Percentiles rank a stretch among this genome's conserved stretches.
phyloP scores from a whole-genome alignment of 2,888 invertebrate genomes.

The Tridacna gigas region DNA sequence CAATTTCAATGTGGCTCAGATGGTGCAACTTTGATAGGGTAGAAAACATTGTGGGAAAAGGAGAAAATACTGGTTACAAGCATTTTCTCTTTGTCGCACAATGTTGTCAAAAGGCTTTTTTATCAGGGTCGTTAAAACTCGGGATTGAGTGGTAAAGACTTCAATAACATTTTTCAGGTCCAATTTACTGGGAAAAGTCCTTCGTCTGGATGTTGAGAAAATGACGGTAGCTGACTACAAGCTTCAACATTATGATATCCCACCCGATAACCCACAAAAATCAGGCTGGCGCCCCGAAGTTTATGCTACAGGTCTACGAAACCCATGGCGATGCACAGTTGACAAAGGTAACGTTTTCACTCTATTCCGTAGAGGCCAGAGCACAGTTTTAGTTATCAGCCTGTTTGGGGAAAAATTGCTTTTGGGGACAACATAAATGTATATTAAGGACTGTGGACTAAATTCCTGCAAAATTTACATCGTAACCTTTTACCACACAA shows the following conservation, averaged over 20 bases:
- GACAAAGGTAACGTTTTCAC: constrained; percentile 69
- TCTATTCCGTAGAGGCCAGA: neutral
- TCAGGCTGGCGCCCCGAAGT: constrained; percentile 72
- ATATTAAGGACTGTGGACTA: no score
- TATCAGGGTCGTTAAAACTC: no score
- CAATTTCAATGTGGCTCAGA: no score
- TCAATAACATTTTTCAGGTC: no score
- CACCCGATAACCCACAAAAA: constrained; percentile 75
- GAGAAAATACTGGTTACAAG: no score
- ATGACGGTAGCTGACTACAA: constrained; percentile 32
- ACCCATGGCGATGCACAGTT: constrained; percentile 81
- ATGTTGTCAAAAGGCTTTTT: no score
- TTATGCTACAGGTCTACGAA: constrained; percentile 79
- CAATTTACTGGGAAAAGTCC: constrained; percentile 72
- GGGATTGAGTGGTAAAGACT: no score
- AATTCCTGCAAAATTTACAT: no score
- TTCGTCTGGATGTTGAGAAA: constrained; percentile 73
- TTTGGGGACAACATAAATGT: neutral
- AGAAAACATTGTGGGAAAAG: no score
- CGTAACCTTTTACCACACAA: no score
- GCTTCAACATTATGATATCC: constrained; percentile 72
- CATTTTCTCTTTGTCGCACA: no score
- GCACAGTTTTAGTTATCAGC: neutral
- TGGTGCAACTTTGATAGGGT: no score
- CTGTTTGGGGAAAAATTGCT: neutral